Evolutionary conservation across 2,797 vertebrate genomes (phyloP).

Genomic region (Lemur catta): DNA sequence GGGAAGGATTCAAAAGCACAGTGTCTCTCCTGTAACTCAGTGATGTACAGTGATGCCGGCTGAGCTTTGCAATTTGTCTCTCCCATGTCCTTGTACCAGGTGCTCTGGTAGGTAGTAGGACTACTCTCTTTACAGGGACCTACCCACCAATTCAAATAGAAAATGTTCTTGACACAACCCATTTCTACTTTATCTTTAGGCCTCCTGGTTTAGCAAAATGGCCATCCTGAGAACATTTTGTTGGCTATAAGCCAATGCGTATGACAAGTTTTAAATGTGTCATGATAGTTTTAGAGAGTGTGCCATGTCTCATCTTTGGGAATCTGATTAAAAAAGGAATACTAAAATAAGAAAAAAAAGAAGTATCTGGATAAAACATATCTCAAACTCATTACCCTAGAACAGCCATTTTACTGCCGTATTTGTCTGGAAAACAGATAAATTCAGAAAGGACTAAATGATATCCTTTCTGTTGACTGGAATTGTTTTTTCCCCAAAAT

Average conservation of each 20-base stretch:
- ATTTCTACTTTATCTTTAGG: not conserved
- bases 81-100: not conserved
- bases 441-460: slow-evolving; percentile 30
- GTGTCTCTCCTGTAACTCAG: not conserved
- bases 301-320: not conserved
- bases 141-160: not conserved
- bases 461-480: not conserved
- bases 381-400: not conserved
- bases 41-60: not conserved
- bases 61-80: not conserved
- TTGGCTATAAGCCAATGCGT: not conserved
- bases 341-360: slow-evolving; percentile 31
- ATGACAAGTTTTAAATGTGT: not conserved
- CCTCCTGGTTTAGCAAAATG: not conserved
- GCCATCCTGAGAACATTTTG: not conserved
- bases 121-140: not conserved
- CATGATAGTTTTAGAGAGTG: not conserved
- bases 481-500: not conserved
- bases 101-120: not conserved
- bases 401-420: not conserved
- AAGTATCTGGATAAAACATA: not conserved
- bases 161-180: not conserved
- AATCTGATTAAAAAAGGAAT: slow-evolving; percentile 35
- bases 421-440: not conserved
- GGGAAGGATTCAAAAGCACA: not conserved